phyloP scores from a whole-genome alignment of 2,888 invertebrate species.

The Panorpa germanica region DNA sequence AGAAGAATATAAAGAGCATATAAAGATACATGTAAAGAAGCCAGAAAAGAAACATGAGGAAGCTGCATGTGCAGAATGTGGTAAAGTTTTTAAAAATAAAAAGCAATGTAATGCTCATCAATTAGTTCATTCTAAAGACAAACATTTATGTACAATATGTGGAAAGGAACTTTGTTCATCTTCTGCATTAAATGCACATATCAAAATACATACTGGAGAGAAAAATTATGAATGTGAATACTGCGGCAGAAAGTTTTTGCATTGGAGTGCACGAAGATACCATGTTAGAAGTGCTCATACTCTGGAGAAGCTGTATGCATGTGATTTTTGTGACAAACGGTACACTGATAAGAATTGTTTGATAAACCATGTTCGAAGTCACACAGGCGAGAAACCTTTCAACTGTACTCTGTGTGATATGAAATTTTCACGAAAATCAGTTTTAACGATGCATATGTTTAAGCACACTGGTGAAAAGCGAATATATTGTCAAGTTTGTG shows the following conservation, averaged over 20 bases:
- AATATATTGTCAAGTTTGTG: conserved; percentile 8
- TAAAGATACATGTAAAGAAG: no score
- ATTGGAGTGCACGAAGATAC: conserved; percentile 10
- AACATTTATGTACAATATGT: no score
- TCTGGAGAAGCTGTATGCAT: conserved; percentile 9
- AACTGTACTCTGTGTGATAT: conserved; percentile 9
- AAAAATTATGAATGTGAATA: conserved; percentile 9
- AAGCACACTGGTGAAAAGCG: conserved; percentile 11
- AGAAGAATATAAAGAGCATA: no score
- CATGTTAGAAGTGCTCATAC: conserved; percentile 10
- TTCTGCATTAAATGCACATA: conserved; percentile 5
- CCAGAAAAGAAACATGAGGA: no score
- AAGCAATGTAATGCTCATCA: no score
- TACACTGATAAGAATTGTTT: conserved; percentile 9
- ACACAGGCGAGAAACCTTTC: conserved; percentile 10
- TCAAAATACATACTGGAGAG: conserved; percentile 8
- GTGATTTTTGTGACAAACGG: conserved; percentile 8
- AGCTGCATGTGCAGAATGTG: no score
- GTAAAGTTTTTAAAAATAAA: no score
- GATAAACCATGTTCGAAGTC: conserved; percentile 8
- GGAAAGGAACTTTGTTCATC: no score
- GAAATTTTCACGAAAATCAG: conserved; percentile 8
- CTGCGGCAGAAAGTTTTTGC: conserved; percentile 10
- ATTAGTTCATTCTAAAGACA: no score
- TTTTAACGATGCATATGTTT: conserved; percentile 9